A percentile compares a stretch with the other conserved stretches of the same genome.
Conservation (phyloP, 2,797 vertebrate genomes). For the Bryconaethiops microstoma region DNA sequence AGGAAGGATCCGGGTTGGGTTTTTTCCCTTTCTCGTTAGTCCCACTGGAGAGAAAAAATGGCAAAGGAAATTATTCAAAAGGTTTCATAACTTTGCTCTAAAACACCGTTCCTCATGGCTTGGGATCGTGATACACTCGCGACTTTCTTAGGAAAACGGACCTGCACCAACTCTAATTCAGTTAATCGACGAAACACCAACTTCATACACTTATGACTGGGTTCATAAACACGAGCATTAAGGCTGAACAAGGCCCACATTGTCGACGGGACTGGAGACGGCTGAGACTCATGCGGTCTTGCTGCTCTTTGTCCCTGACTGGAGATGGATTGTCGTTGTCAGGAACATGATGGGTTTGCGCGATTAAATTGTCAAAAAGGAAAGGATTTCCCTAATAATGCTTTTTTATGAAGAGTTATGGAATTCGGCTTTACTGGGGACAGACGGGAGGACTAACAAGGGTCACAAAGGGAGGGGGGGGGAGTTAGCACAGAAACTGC, state of each 20-base stretch:
- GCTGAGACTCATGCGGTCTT: constrained; percentile 84
- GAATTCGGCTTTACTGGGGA: constrained; percentile 79
- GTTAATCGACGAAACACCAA: constrained; percentile 84
- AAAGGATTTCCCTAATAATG: constrained; percentile 89
- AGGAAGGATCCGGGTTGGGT: constrained; percentile 78
- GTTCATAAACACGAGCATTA: constrained; percentile 94
- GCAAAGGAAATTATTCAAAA: constrained; percentile 86
- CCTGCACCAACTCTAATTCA: constrained; percentile 43
- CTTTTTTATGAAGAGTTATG: constrained; percentile 82
- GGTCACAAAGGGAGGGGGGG: constrained; percentile 61
- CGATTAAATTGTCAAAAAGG: constrained; percentile 94
- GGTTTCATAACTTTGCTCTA: constrained; percentile 81
- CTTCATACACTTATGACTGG: constrained; percentile 88
- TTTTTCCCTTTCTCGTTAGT: constrained; percentile 79
- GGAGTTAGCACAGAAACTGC: constrained; percentile 47
- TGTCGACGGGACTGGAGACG: constrained; percentile 90
- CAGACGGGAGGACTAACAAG: constrained; percentile 69
- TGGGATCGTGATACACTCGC: constrained; percentile 50
- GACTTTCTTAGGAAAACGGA: background rate
- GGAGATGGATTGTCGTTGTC: constrained; percentile 94
- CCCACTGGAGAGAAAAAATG: constrained; percentile 83
- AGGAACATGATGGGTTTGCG: constrained; percentile 91
- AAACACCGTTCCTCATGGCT: constrained; percentile 60
- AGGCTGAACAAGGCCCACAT: constrained; percentile 88
- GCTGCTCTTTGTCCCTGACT: constrained; percentile 85